Percentiles rank a stretch among this genome's conserved stretches.
Conservation (phyloP, 2,888 invertebrate genomes). For the Orthosia gracilis region DNA sequence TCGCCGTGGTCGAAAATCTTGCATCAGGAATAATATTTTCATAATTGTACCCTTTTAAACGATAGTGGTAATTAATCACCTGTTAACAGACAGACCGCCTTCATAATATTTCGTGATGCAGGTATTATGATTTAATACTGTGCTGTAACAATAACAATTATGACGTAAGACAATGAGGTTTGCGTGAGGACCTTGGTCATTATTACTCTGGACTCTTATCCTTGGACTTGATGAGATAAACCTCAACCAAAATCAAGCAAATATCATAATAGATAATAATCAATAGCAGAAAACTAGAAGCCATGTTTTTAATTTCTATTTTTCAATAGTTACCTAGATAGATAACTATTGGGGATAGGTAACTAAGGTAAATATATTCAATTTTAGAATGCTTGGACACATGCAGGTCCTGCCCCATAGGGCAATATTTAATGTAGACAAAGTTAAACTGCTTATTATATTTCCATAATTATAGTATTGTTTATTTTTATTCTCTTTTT, state of each 20-base stretch:
- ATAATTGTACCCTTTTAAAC: background rate
- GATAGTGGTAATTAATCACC: conserved; percentile 32
- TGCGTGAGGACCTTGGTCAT: conserved; percentile 31
- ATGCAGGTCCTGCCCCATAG: too few species aligned
- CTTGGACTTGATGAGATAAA: background rate
- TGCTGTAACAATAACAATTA: conserved; percentile 27
- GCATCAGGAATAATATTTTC: background rate
- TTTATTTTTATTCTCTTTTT: too few species aligned
- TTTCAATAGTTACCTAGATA: too few species aligned
- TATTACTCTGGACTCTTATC: background rate
- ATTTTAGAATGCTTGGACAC: too few species aligned
- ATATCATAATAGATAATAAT: background rate
- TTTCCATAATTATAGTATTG: too few species aligned
- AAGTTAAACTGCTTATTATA: too few species aligned
- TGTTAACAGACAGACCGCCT: conserved; percentile 18
- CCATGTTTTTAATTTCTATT: too few species aligned
- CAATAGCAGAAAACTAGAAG: background rate
- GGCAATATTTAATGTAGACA: too few species aligned
- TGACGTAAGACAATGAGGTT: conserved; percentile 19
- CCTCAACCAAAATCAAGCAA: conserved; percentile 1
- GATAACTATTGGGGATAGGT: too few species aligned
- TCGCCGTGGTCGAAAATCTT: background rate
- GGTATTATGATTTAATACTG: conserved; percentile 28
- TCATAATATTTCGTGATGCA: conserved; percentile 37
- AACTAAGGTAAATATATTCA: too few species aligned